Evolutionary conservation across 2,113 vertebrate genomes (phyloP).

Genomic region (Hemiprocne comata): DNA sequence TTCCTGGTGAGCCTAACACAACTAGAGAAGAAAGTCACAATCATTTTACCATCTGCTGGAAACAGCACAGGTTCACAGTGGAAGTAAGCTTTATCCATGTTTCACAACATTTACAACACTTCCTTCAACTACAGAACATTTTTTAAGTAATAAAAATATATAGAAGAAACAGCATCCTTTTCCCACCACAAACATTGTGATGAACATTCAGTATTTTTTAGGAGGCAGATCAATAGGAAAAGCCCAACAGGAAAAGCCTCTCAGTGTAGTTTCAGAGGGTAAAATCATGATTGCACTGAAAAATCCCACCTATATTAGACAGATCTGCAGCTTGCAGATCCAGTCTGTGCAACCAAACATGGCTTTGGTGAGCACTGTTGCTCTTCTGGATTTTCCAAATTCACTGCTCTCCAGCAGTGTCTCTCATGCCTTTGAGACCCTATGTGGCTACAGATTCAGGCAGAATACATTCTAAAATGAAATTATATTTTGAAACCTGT

Average conservation of each 20-base stretch:
- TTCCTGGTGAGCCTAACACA: not conserved
- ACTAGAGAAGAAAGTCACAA: not conserved
- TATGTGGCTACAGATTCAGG: not conserved
- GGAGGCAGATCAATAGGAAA: not conserved
- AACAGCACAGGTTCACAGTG: not conserved
- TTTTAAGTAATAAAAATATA: not conserved
- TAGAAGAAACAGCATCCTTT: not conserved
- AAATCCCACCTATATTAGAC: not conserved
- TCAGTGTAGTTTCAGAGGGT: not conserved
- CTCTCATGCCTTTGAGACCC: not conserved
- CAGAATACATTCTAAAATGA: not conserved
- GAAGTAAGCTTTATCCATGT: not conserved
- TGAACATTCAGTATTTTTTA: not conserved
- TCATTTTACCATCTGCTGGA: not conserved
- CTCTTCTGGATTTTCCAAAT: not conserved
- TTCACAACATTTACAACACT: not conserved
- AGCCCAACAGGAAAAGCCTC: not conserved
- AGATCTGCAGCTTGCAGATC: not conserved
- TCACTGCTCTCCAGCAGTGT: not conserved
- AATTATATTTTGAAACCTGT: not conserved
- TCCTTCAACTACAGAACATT: not conserved
- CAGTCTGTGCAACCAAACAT: not conserved
- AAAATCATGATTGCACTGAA: not conserved
- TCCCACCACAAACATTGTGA: fast-evolving
- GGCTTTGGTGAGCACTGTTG: not conserved